phyloP scores from a whole-genome alignment of 2,888 invertebrate genomes.

The Parasteatoda lunata region DNA sequence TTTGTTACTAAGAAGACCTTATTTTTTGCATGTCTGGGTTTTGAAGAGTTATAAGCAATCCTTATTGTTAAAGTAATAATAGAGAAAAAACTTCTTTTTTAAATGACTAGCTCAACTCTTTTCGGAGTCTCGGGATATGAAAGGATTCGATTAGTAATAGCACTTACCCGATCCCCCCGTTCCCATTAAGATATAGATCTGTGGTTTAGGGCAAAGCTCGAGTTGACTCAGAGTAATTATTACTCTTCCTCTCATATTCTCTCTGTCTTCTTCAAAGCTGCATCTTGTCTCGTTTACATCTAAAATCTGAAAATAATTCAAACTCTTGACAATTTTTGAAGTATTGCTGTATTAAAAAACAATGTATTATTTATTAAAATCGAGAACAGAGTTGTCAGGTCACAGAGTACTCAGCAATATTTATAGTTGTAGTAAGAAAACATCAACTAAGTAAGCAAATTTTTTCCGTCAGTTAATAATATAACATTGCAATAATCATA shows the following conservation, averaged over 20 bases:
- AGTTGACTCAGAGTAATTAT: conserved; percentile 10
- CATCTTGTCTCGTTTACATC: conserved; percentile 20
- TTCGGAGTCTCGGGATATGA: neutral
- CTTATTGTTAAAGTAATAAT: neutral
- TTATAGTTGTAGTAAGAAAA: too few species aligned
- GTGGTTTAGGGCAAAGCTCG: conserved; percentile 14
- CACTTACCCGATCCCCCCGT: conserved; percentile 15
- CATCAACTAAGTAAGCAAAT: too few species aligned
- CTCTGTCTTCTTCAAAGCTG: neutral
- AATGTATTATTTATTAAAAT: too few species aligned
- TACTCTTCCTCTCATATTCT: conserved; percentile 6
- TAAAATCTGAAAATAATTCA: neutral
- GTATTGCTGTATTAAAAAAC: too few species aligned
- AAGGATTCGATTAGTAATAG: neutral
- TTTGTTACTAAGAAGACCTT: too few species aligned
- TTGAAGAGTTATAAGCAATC: too few species aligned
- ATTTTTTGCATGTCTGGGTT: too few species aligned
- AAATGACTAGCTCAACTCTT: too few species aligned
- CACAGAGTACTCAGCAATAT: neutral
- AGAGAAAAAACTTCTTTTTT: neutral
- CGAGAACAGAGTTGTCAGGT: neutral
- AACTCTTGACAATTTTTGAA: neutral
- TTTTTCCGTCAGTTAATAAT: too few species aligned
- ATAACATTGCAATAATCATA: too few species aligned
- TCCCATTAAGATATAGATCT: conserved; percentile 12